Conservation (phyloP, 2,113 vertebrate genomes). For the Scopus umbretta region DNA sequence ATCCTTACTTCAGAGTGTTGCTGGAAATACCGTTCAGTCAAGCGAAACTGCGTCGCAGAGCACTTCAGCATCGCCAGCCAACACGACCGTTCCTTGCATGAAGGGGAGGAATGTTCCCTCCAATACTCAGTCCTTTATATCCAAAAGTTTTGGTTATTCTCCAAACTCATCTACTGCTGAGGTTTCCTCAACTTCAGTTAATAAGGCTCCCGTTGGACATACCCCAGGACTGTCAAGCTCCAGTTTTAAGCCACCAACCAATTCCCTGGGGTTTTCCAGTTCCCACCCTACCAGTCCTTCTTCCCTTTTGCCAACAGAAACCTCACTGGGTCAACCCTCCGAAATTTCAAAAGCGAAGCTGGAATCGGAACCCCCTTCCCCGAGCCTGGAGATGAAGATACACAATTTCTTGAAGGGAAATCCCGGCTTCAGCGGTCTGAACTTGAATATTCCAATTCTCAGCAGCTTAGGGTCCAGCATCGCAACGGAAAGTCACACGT, state of each 20-base stretch:
- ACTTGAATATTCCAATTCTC: slow-evolving; percentile 81
- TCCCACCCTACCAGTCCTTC: slow-evolving; percentile 59
- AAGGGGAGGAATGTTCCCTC: slow-evolving; percentile 67
- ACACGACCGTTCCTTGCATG: slow-evolving; percentile 1
- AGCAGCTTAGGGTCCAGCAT: slow-evolving; percentile 69
- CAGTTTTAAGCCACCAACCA: slow-evolving; percentile 69
- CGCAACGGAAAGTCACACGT: slow-evolving; percentile 44
- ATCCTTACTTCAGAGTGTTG: slow-evolving; percentile 89
- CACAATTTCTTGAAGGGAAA: slow-evolving; percentile 98
- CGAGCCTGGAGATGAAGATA: slow-evolving; percentile 95
- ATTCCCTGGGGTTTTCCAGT: slow-evolving; percentile 64
- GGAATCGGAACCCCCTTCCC: slow-evolving; percentile 75
- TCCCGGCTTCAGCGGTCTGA: slow-evolving; percentile 89
- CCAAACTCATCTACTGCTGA: slow-evolving; percentile 73
- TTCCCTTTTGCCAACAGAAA: slow-evolving; percentile 68
- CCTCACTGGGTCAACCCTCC: slow-evolving; percentile 60
- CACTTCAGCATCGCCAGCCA: slow-evolving; percentile 62
- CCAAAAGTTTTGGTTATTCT: slow-evolving; percentile 74
- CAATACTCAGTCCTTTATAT: slow-evolving; percentile 55
- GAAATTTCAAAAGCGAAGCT: slow-evolving; percentile 71
- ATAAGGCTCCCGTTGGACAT: slow-evolving; percentile 69
- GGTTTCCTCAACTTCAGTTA: slow-evolving; percentile 77
- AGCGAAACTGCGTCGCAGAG: slow-evolving; percentile 63
- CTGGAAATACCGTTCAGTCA: slow-evolving; percentile 69
- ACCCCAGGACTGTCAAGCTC: slow-evolving; percentile 63